phyloP scores from a whole-genome alignment of 1,140 invertebrate species.

The Drosophila aff. region DNA sequence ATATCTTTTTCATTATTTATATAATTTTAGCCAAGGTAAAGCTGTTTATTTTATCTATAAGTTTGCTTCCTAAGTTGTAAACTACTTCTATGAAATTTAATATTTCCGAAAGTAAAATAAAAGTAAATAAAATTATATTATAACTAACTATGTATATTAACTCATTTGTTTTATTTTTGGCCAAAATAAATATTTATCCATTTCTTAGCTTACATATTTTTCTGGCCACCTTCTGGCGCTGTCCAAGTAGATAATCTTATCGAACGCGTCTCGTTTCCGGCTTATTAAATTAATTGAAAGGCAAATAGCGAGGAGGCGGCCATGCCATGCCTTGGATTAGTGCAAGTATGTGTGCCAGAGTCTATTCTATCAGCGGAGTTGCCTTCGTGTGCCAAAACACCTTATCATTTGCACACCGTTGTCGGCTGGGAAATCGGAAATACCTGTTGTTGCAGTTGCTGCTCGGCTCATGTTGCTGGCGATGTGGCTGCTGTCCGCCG shows the following conservation, averaged over 20 bases:
- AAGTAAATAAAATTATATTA: background rate
- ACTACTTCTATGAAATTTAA: background rate
- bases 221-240: slow-evolving; percentile 3
- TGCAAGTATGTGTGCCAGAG: slow-evolving; percentile 3
- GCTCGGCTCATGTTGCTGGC: slow-evolving; percentile 12
- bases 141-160: no score
- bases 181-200: background rate
- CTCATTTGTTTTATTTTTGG: background rate
- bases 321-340: slow-evolving; percentile 48
- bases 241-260: slow-evolving; percentile 52
- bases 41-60: background rate
- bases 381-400: slow-evolving; percentile 26
- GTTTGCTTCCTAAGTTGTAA: background rate
- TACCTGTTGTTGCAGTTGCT: slow-evolving; percentile 58
- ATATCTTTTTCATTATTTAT: background rate
- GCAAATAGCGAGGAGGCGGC: slow-evolving; percentile 31
- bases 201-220: background rate
- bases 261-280: slow-evolving; percentile 27
- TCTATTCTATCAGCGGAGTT: slow-evolving; percentile 24
- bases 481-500: background rate
- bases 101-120: no score
- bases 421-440: slow-evolving; percentile 16
- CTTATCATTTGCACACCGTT: slow-evolving; percentile 41
- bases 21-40: background rate
- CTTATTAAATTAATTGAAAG: slow-evolving; percentile 76